Base-by-base conservation (phyloP, 2,797 vertebrate genomes). In the Rhadinocentrus ornatus region DNA sequence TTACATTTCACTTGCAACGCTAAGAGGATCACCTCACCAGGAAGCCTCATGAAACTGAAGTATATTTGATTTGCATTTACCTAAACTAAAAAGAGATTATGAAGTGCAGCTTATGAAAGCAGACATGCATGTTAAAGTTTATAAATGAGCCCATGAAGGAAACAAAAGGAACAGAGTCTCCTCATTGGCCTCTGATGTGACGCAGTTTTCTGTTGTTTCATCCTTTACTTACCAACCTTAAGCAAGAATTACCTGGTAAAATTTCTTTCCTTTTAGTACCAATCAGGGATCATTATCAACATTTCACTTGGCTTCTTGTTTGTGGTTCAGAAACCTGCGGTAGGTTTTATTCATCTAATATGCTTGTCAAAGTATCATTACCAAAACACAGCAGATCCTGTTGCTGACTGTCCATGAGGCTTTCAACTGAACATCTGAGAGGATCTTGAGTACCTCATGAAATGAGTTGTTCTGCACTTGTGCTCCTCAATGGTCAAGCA, bases 321-420 rank as follows among this genome's bases (percentile, higher is more conserved):
- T 37, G 4, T 34, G 13, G 22, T 56, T 65, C 26, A 69, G 3
- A 48, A 62, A 44, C 46, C 16, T 67, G 41, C 1, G n/a, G 11
- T 26, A 6, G 60, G 15, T 13, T 22, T 37, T 18, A 62, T 10
- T 27, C 39, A 52, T 27, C 20, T 26, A 11, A 24, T 2, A 24
- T 2, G 0, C 15, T 35, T 62, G 55, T 15, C 52, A 53, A 44
- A 15, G 44, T 59, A 63, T 13, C n/a, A 53, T 22, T 22, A 24
- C 22, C n/a, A 12, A 22, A 50, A 29, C 27, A 3, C 11, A 54
- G 58, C 32, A 57, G 50, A 53, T 8, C 1, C n/a, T 32, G 29
- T n/a, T 37, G 20, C 86, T 89, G 82, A 84, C 88, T 84, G 71
- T 62, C 54, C 75, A 46, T 20, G 31, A 59, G 15, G 80, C 67